phyloP scores from a whole-genome alignment of 2,888 invertebrate genomes.

The Caprella mutica region DNA sequence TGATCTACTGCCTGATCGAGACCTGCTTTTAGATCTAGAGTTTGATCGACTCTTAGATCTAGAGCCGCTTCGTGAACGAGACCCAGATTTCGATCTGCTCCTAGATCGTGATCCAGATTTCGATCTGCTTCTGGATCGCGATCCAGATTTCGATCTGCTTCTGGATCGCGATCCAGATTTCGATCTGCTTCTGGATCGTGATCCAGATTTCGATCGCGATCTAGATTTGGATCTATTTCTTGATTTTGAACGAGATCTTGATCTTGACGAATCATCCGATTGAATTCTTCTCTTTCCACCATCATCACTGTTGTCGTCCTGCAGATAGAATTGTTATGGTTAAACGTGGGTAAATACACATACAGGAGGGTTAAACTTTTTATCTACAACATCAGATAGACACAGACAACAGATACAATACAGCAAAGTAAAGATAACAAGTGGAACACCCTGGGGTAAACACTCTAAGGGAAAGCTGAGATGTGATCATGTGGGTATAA shows the following conservation, averaged over 20 bases:
- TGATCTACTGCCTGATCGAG: conserved; percentile 17
- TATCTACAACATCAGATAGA: too few relatives aligned
- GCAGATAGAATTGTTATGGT: too few relatives aligned
- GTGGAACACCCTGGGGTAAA: too few relatives aligned
- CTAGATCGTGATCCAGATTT: conserved; percentile 25
- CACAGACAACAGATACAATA: too few relatives aligned
- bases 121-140: conserved; percentile 10
- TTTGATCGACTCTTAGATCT: conserved; percentile 27
- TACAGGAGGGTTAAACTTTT: too few relatives aligned
- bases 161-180: conserved; percentile 39
- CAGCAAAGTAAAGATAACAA: too few relatives aligned
- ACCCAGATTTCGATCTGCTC: conserved; percentile 35
- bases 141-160: conserved; percentile 36
- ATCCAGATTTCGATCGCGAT: conserved; percentile 35
- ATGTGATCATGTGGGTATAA: too few relatives aligned
- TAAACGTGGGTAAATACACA: too few relatives aligned
- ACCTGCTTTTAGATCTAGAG: conserved; percentile 18
- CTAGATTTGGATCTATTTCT: conserved; percentile 31
- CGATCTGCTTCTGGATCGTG: conserved; percentile 40
- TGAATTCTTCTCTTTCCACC: conserved; percentile 30
- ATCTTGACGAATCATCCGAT: conserved; percentile 36
- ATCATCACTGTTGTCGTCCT: conserved; percentile 36
- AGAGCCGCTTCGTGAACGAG: conserved; percentile 39
- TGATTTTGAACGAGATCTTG: conserved; percentile 30
- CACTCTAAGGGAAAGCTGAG: too few relatives aligned